Evolutionary conservation across 2,113 vertebrate species (phyloP).

Genomic region (Tautogolabrus adspersus): DNA sequence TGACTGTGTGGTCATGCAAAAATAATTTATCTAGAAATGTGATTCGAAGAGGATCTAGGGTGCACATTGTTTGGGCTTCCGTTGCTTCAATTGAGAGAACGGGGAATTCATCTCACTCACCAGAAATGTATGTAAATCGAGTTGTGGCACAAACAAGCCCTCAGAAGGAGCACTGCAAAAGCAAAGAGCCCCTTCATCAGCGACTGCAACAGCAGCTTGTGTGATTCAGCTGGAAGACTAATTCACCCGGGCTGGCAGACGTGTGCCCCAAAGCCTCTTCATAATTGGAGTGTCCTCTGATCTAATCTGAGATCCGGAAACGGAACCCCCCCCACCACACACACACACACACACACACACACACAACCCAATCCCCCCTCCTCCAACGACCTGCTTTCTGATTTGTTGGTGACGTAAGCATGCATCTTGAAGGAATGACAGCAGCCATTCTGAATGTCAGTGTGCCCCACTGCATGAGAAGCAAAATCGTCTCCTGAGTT

Average conservation of each 20-base stretch:
- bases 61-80: background rate
- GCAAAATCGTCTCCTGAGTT: background rate
- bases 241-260: conserved; percentile 36
- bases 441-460: background rate
- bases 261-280: conserved; percentile 38
- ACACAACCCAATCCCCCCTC: background rate
- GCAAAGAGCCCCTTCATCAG: conserved; percentile 46
- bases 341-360: background rate
- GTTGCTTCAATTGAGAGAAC: background rate
- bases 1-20: background rate
- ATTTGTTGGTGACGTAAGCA: background rate
- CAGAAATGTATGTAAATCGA: conserved; percentile 48
- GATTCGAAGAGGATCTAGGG: background rate
- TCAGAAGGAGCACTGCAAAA: conserved; percentile 45
- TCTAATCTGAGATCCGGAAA: conserved; percentile 42
- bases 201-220: conserved; percentile 24
- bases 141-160: conserved; percentile 57
- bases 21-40: background rate
- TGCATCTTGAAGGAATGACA: background rate
- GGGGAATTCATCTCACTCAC: conserved; percentile 37
- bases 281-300: conserved; percentile 55
- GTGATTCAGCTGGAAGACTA: conserved; percentile 40
- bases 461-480: background rate
- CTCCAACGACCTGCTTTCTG: conserved; percentile 2
- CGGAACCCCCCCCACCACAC: background rate